Evolutionary conservation across 2,113 vertebrate genomes (phyloP).

Genomic region (Brachyistius frenatus): DNA sequence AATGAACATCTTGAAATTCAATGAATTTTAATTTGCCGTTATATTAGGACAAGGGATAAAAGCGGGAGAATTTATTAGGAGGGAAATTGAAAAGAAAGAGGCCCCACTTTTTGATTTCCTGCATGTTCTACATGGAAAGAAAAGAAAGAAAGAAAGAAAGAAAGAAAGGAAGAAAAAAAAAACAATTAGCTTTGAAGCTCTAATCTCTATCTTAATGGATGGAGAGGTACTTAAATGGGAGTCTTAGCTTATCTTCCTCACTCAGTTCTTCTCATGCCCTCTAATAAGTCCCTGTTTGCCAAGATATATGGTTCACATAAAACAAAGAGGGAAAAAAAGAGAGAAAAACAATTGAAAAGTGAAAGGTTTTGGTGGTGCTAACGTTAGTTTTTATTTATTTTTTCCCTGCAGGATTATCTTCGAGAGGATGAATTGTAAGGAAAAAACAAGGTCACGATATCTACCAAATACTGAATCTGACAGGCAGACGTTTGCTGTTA

Average conservation of each 20-base stretch:
- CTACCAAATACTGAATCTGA: constrained; percentile 10
- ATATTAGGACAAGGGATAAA: constrained; percentile 74
- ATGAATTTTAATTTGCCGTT: constrained; percentile 83
- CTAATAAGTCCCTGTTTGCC: constrained; percentile 28
- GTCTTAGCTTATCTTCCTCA: constrained; percentile 51
- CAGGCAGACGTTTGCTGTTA: neutral
- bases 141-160: too few relatives aligned
- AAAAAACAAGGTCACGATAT: constrained; percentile 43
- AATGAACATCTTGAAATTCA: constrained; percentile 82
- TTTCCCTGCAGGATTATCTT: constrained; percentile 31
- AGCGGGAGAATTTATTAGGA: constrained; percentile 70
- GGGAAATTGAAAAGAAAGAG: constrained; percentile 74
- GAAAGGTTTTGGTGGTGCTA: constrained; percentile 46
- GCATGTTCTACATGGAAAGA: constrained; percentile 58
- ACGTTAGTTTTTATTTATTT: constrained; percentile 19
- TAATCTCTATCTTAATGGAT: constrained; percentile 70
- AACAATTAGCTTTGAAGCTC: constrained; percentile 79
- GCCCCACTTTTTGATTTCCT: constrained; percentile 63
- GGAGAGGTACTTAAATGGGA: constrained; percentile 67
- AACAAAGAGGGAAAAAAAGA: constrained; percentile 8
- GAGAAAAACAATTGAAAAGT: constrained; percentile 5
- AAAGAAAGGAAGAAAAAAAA: constrained; percentile 44
- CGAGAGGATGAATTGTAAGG: constrained; percentile 17
- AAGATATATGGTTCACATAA: constrained; percentile 13
- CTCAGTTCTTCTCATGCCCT: constrained; percentile 39